Percentiles rank a stretch among this genome's conserved stretches.
Conservation (phyloP, 2,797 vertebrate species). For the Bucorvus abyssinicus region DNA sequence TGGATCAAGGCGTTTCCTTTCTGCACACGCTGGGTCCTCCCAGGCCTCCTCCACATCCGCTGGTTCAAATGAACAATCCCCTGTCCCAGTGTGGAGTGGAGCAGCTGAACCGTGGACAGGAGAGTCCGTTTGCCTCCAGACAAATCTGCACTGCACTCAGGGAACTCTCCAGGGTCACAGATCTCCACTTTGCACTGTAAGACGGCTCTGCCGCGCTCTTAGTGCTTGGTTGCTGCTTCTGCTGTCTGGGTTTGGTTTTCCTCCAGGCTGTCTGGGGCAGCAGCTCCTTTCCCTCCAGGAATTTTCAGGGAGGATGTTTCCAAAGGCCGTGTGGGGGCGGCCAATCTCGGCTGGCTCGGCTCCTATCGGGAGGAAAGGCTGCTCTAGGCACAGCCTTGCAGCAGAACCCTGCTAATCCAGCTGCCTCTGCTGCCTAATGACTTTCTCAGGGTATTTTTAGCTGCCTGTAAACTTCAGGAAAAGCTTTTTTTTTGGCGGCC, state of each 20-base stretch:
- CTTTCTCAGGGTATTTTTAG: slow-evolving; percentile 65
- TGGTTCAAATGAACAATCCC: background rate
- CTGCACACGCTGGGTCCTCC: background rate
- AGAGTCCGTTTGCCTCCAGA: background rate
- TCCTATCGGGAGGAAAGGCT: background rate
- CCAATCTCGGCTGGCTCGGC: background rate
- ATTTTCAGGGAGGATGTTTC: background rate
- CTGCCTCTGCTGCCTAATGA: background rate
- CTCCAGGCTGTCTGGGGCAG: background rate
- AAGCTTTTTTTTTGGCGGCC: background rate
- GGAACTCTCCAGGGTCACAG: background rate
- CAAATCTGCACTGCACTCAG: background rate
- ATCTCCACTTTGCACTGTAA: background rate
- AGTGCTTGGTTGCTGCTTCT: background rate
- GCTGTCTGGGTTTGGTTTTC: background rate
- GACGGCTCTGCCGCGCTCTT: fast-evolving
- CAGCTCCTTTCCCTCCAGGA: background rate
- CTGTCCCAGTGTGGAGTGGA: fast-evolving
- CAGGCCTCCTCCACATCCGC: fast-evolving
- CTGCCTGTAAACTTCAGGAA: slow-evolving; percentile 28
- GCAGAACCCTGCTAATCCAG: background rate
- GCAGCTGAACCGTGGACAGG: background rate
- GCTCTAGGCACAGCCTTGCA: background rate
- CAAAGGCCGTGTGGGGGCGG: fast-evolving
- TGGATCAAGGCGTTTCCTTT: background rate